Conservation (phyloP, 2,797 vertebrate genomes). For the Gallirallus australis region DNA sequence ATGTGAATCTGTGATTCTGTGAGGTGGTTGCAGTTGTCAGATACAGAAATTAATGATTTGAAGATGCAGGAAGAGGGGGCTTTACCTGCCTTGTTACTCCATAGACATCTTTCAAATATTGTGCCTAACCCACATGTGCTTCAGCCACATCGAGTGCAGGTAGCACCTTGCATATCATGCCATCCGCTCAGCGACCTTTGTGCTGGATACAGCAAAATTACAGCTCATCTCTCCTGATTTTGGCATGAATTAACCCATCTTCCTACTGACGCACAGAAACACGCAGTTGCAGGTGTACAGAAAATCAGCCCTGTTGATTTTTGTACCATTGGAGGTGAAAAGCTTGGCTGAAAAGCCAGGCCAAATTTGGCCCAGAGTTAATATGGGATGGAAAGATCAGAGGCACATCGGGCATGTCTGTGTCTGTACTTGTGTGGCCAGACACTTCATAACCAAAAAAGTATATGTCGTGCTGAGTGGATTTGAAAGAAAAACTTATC, state of each 20-base stretch:
- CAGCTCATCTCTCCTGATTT: not conserved
- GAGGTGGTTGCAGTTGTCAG: fast-evolving
- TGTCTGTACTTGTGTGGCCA: conserved; percentile 9
- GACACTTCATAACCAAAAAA: conserved; percentile 12
- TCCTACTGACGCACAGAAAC: not conserved
- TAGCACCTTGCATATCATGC: fast-evolving
- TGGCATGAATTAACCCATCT: not conserved
- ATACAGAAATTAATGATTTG: not conserved
- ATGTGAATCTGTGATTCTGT: too few relatives aligned
- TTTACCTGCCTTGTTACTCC: fast-evolving
- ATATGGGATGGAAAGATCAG: not conserved
- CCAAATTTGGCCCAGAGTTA: not conserved
- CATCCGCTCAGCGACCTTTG: not conserved
- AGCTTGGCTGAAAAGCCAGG: not conserved
- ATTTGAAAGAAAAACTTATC: conserved; percentile 1
- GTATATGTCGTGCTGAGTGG: not conserved
- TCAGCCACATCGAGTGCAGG: not conserved
- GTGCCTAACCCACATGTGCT: fast-evolving
- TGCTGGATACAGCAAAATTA: not conserved
- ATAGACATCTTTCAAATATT: not conserved
- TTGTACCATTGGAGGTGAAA: not conserved
- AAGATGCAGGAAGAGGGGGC: fast-evolving
- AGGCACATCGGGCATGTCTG: not conserved
- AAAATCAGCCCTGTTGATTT: not conserved
- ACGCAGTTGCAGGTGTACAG: not conserved